Conservation (phyloP, 1,140 invertebrate genomes). For the Sycobia sp. region DNA sequence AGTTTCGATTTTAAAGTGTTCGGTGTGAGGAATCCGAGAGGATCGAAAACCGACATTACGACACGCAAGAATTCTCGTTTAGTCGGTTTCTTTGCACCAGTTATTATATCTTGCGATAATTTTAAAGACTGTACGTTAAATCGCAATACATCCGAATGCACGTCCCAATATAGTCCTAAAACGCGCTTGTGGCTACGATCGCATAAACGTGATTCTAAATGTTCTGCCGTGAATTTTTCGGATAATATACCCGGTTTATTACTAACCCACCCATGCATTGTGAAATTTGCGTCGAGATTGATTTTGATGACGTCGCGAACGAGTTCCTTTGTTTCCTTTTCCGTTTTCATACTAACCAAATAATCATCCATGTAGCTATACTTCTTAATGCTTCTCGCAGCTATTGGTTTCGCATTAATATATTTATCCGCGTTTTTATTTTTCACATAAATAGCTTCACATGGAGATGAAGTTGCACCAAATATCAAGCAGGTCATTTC, state of each 20-base stretch:
- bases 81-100: too few species aligned
- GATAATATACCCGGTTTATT: not conserved
- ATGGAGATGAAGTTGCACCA: conserved; percentile 5
- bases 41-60: not conserved
- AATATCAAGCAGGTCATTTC: conserved; percentile 3
- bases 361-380: too few species aligned
- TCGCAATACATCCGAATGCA: too few species aligned
- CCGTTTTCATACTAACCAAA: not conserved
- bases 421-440: not conserved
- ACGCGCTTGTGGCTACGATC: too few species aligned
- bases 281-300: not conserved
- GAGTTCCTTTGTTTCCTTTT: not conserved
- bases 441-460: not conserved
- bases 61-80: too few species aligned
- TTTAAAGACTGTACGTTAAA: too few species aligned
- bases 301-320: too few species aligned
- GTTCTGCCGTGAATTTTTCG: not conserved
- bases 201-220: too few species aligned
- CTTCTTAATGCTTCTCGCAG: conserved; percentile 6
- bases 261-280: not conserved
- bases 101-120: too few species aligned
- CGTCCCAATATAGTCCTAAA: too few species aligned
- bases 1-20: conserved; percentile 46
- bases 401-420: not conserved
- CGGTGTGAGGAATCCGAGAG: not conserved